Base-by-base conservation (phyloP, 2,113 vertebrate species). In the Esox niger region DNA sequence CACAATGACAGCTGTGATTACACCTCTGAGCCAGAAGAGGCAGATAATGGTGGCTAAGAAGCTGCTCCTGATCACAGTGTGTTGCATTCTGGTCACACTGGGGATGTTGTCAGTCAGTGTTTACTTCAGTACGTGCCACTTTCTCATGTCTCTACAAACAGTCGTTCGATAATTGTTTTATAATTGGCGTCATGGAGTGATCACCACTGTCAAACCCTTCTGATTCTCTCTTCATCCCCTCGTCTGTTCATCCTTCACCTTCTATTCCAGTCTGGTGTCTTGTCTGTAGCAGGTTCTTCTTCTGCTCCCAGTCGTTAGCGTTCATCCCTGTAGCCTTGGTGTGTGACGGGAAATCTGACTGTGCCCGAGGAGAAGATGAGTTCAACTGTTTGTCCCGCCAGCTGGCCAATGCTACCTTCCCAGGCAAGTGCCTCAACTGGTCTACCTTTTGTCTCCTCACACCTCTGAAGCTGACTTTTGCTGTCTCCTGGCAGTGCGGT, bases 301-400 rank as follows among this genome's bases (percentile, higher is more conserved):
- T 92, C 86, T 95, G 93, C 57, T 62, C 71, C 2, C 70, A 76
- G 30, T 78, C 90, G 1, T 70, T 91, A 68, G 80, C 38, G 78
- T 90, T 93, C 73, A 73, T 94, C 79, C 46, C 84, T 0, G 74
- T 82, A 64, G 52, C 0, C 6, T 77, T 20, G 15, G 64, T 80
- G 32, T 94, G 93, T 2, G 84, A 94, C 0, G 83, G 90, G n/a
- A 77, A 71, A 0, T 6, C 1, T 0, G 88, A 94, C 76, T 94
- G 93, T 4, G 54, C 71, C 21, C 67, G 38, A 0, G 89, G 88
- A 0, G 91, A 94, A 61, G 92, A 94, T 0, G 92, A 95, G 70
- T 69, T 71, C 15, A 38, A 27, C 38, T 94, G 93, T 30, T 87
- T 91, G 70, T 67, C 76, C 43, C 71, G 66, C 13, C 26, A 75